phyloP scores from a whole-genome alignment of 2,888 invertebrate genomes.

The Pseudolycoriella hygida region DNA sequence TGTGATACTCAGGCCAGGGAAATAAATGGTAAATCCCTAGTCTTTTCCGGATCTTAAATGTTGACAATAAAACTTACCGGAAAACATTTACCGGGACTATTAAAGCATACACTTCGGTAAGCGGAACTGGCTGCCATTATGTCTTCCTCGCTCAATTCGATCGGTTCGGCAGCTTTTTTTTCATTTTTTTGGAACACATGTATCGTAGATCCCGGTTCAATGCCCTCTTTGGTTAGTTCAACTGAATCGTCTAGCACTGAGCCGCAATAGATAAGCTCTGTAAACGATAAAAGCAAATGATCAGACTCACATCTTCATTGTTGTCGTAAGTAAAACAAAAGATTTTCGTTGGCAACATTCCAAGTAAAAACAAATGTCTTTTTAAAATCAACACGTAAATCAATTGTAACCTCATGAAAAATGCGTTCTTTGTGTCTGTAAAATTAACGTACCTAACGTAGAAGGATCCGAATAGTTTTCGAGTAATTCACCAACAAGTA shows the following conservation, averaged over 20 bases:
- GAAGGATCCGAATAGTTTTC: too few species aligned
- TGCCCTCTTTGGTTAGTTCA: slow-evolving; percentile 34
- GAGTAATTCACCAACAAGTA: too few species aligned
- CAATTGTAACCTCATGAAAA: too few species aligned
- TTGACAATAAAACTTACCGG: slow-evolving; percentile 3
- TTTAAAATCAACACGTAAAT: too few species aligned
- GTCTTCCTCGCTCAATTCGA: slow-evolving; percentile 19
- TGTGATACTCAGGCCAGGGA: too few species aligned
- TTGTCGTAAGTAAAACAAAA: background rate
- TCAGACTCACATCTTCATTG: background rate
- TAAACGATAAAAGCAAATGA: slow-evolving; percentile 9
- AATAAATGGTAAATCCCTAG: too few species aligned
- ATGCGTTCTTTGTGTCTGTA: too few species aligned
- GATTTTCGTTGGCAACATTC: too few species aligned
- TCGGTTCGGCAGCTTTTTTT: slow-evolving; percentile 15
- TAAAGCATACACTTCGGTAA: slow-evolving; percentile 1
- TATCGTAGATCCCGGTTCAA: slow-evolving; percentile 35
- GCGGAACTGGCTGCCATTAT: slow-evolving; percentile 17
- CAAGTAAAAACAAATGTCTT: too few species aligned
- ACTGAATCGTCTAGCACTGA: slow-evolving; percentile 38
- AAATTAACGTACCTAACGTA: too few species aligned
- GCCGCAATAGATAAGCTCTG: slow-evolving; percentile 51
- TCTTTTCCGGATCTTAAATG: too few species aligned
- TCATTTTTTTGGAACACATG: slow-evolving; percentile 32
- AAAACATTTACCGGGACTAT: background rate